Conservation (phyloP, 2,113 vertebrate genomes). For the Apeltes quadracus region DNA sequence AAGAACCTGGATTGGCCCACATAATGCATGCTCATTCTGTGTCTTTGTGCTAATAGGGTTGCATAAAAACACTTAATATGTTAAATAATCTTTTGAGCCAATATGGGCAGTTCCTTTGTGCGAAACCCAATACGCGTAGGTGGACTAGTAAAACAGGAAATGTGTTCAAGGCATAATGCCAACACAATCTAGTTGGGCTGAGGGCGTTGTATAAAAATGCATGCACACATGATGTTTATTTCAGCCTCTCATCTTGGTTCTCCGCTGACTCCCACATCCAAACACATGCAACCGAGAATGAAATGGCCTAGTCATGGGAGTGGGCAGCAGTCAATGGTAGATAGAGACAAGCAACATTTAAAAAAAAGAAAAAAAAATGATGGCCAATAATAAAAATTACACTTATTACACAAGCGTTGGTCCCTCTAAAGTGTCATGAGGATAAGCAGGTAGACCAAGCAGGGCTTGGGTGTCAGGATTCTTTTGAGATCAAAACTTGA, state of each 20-base stretch:
- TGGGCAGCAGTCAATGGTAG: conserved; percentile 50
- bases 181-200: conserved; percentile 55
- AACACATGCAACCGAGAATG: conserved; percentile 70
- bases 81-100: conserved; percentile 23
- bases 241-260: conserved; percentile 65
- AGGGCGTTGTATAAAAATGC: conserved; percentile 76
- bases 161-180: conserved; percentile 62
- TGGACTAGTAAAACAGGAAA: conserved; percentile 65
- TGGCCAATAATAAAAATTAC: background rate
- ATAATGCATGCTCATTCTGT: conserved; percentile 5
- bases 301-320: conserved; percentile 50
- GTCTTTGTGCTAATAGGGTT: background rate
- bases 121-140: conserved; percentile 54
- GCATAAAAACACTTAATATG: background rate
- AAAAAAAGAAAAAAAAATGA: conserved; percentile 40
- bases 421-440: conserved; percentile 24
- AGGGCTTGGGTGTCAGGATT: background rate
- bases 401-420: conserved; percentile 9
- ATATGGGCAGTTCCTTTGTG: conserved; percentile 31
- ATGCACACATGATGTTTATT: conserved; percentile 79
- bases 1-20: background rate
- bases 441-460: conserved; percentile 17
- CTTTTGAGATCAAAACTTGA: conserved; percentile 4
- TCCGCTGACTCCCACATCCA: conserved; percentile 65
- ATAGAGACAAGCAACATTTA: conserved; percentile 33